Conservation (phyloP, 2,888 invertebrate species). For the Lasioglossum vierecki region DNA sequence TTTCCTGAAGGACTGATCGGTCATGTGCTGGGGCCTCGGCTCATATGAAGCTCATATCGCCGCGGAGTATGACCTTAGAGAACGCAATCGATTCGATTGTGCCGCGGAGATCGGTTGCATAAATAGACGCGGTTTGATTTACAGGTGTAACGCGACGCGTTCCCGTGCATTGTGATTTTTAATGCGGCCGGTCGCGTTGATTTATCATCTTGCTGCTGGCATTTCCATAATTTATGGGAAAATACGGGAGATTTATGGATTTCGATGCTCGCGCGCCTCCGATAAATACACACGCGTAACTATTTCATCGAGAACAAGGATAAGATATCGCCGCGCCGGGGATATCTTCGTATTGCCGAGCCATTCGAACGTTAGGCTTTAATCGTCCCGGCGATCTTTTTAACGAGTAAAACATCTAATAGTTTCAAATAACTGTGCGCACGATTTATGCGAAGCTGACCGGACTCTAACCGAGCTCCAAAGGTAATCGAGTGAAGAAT, state of each 20-base stretch:
- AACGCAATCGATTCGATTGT: slow-evolving; percentile 61
- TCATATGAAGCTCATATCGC: slow-evolving; percentile 61
- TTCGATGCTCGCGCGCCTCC: slow-evolving; percentile 54
- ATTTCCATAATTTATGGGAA: slow-evolving; percentile 74
- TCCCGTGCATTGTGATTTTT: slow-evolving; percentile 69
- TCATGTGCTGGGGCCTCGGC: slow-evolving; percentile 25
- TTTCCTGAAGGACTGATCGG: slow-evolving; percentile 24
- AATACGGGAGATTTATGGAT: slow-evolving; percentile 70
- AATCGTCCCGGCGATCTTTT: slow-evolving; percentile 7
- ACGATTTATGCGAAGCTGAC: not conserved
- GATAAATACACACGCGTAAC: slow-evolving; percentile 43
- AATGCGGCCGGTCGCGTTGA: slow-evolving; percentile 64
- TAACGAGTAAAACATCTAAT: slow-evolving; percentile 9
- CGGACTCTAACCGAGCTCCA: not conserved
- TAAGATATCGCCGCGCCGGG: slow-evolving; percentile 3
- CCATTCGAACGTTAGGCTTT: slow-evolving; percentile 17
- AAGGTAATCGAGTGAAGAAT: slow-evolving; percentile 3
- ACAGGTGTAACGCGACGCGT: slow-evolving; percentile 67
- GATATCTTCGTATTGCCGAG: slow-evolving; percentile 4
- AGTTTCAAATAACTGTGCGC: not conserved
- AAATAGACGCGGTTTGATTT: slow-evolving; percentile 73
- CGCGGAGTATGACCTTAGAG: slow-evolving; percentile 53
- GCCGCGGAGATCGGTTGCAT: slow-evolving; percentile 62
- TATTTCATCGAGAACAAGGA: slow-evolving; percentile 33
- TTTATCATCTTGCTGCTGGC: slow-evolving; percentile 61